Conservation (phyloP, 2,113 vertebrate species). For the Hemiscyllium ocellatum region DNA sequence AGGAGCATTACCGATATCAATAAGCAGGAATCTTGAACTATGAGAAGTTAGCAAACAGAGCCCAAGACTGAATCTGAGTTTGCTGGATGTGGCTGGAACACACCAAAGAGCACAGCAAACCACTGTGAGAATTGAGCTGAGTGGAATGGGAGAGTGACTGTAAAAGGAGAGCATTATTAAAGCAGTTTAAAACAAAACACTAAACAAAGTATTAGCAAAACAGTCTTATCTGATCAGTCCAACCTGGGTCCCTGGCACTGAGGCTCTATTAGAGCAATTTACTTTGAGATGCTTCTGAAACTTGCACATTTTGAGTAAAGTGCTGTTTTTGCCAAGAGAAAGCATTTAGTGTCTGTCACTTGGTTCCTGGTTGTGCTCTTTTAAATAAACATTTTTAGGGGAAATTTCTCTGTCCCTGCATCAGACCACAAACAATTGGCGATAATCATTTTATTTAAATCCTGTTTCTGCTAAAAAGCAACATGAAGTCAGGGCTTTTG, state of each 20-base stretch:
- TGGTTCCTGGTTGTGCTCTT: neutral
- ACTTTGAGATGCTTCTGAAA: neutral
- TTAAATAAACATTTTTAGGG: neutral
- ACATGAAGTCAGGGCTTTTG: too few species aligned
- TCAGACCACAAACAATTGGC: neutral
- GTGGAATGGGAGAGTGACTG: neutral
- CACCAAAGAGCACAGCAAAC: neutral
- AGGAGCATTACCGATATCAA: neutral
- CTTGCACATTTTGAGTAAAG: neutral
- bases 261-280: neutral
- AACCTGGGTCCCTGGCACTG: neutral
- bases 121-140: neutral
- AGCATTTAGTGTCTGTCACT: neutral
- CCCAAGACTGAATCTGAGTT: neutral
- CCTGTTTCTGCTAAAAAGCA: neutral
- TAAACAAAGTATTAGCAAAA: neutral
- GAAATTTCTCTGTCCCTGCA: neutral
- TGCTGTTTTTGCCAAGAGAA: neutral
- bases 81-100: neutral
- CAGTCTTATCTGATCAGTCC: too few species aligned
- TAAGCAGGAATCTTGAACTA: neutral
- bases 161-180: too few species aligned
- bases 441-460: neutral
- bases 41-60: neutral
- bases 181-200: neutral